These are phyloP conservation scores for Scopus umbretta DNA, from an alignment of 2,113 vertebrate species.

Conservation along the genomic window DNA sequence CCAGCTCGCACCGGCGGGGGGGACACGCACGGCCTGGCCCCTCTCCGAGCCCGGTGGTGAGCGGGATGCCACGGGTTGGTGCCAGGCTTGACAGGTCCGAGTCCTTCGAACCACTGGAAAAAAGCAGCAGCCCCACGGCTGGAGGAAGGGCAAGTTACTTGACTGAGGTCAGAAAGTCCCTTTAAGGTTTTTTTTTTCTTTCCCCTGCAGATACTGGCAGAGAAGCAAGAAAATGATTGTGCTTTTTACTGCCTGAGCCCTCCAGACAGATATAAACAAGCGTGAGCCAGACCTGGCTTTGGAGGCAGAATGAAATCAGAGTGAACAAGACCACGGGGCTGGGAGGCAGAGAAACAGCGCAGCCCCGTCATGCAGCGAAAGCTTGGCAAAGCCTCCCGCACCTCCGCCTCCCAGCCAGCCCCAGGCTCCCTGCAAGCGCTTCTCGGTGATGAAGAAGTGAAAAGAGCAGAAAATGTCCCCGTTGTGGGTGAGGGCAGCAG, in stretches of 20 bases:
- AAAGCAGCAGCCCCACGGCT: neutral
- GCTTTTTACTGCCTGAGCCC: neutral
- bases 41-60: neutral
- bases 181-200: neutral
- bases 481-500: neutral
- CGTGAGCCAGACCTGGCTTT: neutral
- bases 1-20: rapidly evolving
- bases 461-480: neutral
- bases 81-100: neutral
- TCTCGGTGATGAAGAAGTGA: neutral
- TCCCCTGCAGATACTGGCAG: neutral
- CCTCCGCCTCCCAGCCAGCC: neutral
- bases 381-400: neutral
- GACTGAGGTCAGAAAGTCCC: neutral
- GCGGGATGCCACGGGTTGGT: neutral
- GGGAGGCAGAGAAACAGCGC: neutral
- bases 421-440: neutral
- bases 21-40: rapidly evolving
- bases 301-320: neutral
- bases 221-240: neutral
- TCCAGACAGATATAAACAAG: neutral
- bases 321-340: neutral
- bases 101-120: neutral
- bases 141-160: neutral
- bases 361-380: neutral